Evolutionary conservation across 1,140 invertebrate genomes (phyloP).

Genomic region (Dufourea novaeangliae): DNA sequence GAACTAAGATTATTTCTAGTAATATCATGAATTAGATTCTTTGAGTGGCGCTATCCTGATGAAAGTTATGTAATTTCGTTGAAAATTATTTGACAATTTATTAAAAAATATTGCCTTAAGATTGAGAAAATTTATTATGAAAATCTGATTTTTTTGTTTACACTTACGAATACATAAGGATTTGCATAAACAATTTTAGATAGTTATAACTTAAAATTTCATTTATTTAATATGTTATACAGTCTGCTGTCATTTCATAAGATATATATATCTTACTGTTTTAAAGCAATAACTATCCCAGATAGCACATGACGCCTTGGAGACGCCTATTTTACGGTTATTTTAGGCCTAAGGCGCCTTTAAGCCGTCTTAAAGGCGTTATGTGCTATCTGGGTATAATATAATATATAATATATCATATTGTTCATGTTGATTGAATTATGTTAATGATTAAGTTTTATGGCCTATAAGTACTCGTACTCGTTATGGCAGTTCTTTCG

Average conservation of each 20-base stretch:
- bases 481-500: slow-evolving; percentile 55
- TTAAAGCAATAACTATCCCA: slow-evolving; percentile 43
- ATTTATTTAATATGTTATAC: slow-evolving; percentile 37
- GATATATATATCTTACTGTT: slow-evolving; percentile 35
- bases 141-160: neutral
- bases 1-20: too few relatives aligned
- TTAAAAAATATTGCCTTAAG: too few relatives aligned
- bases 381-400: too few relatives aligned
- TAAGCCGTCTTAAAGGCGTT: too few relatives aligned
- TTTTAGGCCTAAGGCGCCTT: too few relatives aligned
- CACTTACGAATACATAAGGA: neutral
- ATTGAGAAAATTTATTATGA: too few relatives aligned
- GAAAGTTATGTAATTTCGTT: too few relatives aligned
- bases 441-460: slow-evolving; percentile 10
- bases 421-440: neutral
- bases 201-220: slow-evolving; percentile 11
- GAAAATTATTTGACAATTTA: too few relatives aligned
- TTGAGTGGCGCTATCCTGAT: too few relatives aligned
- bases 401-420: slow-evolving; percentile 14
- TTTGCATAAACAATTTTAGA: neutral
- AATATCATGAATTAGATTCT: too few relatives aligned
- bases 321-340: too few relatives aligned
- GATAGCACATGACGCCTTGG: too few relatives aligned
- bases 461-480: slow-evolving; percentile 30
- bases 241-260: slow-evolving; percentile 31